Evolutionary conservation across 2,113 vertebrate species (phyloP).

Genomic region (Pelodiscus sinensis): DNA sequence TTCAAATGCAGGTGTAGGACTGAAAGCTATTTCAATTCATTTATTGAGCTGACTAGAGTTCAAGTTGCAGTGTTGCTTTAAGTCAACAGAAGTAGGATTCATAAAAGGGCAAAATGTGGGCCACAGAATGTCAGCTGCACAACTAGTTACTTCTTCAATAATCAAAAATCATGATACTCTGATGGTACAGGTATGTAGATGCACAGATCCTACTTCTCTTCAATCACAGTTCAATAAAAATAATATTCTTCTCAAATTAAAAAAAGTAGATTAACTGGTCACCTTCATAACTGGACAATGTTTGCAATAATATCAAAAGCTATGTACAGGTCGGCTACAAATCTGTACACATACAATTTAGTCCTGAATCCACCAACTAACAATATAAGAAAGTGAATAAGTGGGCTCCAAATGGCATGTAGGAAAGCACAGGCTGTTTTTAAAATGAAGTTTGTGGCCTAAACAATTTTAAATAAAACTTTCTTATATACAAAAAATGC

Average conservation of each 20-base stretch:
- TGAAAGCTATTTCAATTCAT: no score
- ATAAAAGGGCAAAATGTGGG: background rate
- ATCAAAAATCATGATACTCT: background rate
- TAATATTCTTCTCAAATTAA: background rate
- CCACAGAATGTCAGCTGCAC: background rate
- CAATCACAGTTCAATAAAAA: background rate
- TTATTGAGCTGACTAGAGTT: background rate
- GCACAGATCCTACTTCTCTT: background rate
- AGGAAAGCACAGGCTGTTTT: background rate
- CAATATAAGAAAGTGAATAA: background rate
- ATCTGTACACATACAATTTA: background rate
- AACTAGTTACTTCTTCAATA: background rate
- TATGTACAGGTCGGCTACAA: background rate
- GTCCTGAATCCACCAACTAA: background rate
- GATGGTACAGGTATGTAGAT: background rate
- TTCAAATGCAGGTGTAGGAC: background rate
- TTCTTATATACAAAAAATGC: background rate
- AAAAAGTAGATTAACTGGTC: background rate
- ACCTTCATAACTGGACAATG: background rate
- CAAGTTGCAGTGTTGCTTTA: background rate
- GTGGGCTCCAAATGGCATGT: background rate
- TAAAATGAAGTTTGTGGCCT: background rate
- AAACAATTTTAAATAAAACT: background rate
- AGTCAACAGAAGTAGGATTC: background rate
- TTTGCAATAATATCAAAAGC: background rate